A percentile compares a stretch with the other conserved stretches of the same genome.
Evolutionary conservation across 2,888 invertebrate species (phyloP).

Genomic region (Drosophila recens): DNA sequence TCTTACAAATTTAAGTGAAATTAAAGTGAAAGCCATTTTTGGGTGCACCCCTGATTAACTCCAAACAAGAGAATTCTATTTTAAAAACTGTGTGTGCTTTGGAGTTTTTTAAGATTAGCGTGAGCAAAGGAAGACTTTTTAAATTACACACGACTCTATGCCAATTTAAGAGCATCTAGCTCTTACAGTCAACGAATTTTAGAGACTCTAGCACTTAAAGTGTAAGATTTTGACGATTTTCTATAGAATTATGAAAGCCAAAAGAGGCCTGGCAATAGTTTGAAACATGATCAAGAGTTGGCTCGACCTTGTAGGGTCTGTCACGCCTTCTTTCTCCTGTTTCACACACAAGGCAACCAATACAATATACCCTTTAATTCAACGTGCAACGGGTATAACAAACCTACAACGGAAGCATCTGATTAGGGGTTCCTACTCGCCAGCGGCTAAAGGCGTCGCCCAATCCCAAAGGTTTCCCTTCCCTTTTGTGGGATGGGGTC

Average conservation of each 20-base stretch:
- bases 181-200: no score
- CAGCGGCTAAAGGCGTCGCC: conserved; percentile 59
- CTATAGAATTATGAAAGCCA: no score
- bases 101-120: no score
- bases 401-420: conserved; percentile 60
- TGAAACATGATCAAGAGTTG: neutral
- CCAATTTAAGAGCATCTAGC: no score
- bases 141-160: no score
- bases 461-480: conserved; percentile 33
- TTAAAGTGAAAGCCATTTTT: no score
- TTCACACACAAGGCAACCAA: neutral
- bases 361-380: neutral
- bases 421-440: conserved; percentile 66
- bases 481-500: neutral
- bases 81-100: no score
- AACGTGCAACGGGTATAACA: neutral
- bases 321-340: neutral
- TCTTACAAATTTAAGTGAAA: no score
- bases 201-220: neutral
- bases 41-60: no score
- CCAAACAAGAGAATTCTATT: no score
- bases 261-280: neutral
- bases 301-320: neutral
- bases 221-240: neutral
- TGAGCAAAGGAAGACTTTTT: no score